Conservation (phyloP, 2,888 invertebrate species). For the Luffia ferchaultella region DNA sequence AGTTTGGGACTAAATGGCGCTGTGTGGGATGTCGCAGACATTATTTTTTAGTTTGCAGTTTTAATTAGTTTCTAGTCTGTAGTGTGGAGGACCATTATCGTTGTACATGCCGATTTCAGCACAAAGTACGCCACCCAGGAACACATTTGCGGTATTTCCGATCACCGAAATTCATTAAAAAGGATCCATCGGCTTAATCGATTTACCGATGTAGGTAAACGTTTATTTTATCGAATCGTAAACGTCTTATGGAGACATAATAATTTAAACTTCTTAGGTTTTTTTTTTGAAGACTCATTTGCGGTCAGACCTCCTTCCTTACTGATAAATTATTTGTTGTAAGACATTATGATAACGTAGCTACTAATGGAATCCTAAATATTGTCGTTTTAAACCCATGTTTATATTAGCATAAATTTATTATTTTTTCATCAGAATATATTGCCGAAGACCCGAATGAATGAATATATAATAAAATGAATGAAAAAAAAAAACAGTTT, state of each 20-base stretch:
- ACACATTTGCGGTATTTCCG: slow-evolving; percentile 48
- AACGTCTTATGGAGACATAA: neutral
- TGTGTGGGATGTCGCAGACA: too few relatives aligned
- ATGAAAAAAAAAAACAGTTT: too few relatives aligned
- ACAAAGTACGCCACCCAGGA: slow-evolving; percentile 3
- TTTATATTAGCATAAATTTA: neutral
- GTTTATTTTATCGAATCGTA: slow-evolving; percentile 34
- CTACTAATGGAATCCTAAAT: neutral
- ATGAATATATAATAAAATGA: too few relatives aligned
- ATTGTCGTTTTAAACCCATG: neutral
- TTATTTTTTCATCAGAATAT: neutral
- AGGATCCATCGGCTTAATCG: slow-evolving; percentile 27
- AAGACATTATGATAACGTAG: neutral
- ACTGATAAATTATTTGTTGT: neutral
- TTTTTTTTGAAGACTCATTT: neutral
- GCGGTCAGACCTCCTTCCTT: neutral
- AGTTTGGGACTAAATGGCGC: too few relatives aligned
- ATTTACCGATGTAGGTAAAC: slow-evolving; percentile 44
- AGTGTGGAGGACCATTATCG: neutral
- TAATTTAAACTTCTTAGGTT: neutral
- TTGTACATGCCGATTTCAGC: neutral
- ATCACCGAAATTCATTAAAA: slow-evolving; percentile 43
- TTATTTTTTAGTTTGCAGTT: too few relatives aligned
- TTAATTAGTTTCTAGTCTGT: too few relatives aligned
- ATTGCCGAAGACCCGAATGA: too few relatives aligned